Percentiles rank a stretch among this genome's conserved stretches.
Conservation (phyloP, 2,888 invertebrate genomes). For the Mesoligia furuncula region DNA sequence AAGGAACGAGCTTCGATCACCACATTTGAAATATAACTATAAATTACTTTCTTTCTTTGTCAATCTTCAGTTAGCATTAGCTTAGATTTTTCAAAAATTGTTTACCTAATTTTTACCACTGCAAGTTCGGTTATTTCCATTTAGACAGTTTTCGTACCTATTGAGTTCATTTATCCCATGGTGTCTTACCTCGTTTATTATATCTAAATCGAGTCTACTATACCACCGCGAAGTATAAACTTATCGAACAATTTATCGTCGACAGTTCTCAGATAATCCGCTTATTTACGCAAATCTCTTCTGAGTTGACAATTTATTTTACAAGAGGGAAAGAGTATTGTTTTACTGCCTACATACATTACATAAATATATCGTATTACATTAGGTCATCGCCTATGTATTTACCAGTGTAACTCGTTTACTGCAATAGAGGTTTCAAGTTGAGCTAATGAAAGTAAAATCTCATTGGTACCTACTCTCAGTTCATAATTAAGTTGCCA, state of each 20-base stretch:
- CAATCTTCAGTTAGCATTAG: background rate
- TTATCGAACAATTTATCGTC: background rate
- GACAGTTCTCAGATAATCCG: constrained; percentile 12
- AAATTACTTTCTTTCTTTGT: background rate
- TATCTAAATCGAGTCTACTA: background rate
- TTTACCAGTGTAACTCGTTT: constrained; percentile 47
- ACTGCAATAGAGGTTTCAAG: constrained; percentile 10
- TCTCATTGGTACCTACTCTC: constrained; percentile 12
- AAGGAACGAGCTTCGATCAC: background rate
- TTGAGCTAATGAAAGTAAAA: constrained; percentile 39
- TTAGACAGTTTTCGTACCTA: background rate
- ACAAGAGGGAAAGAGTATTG: constrained; percentile 33
- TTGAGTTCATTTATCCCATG: background rate
- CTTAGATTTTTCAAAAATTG: background rate
- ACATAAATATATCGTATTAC: constrained; percentile 36
- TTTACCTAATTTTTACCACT: background rate
- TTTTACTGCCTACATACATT: constrained; percentile 22
- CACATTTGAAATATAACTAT: no score
- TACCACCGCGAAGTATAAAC: background rate
- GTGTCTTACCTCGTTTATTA: background rate
- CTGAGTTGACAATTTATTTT: constrained; percentile 32
- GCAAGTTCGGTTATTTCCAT: background rate
- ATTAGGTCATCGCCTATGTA: constrained; percentile 35
- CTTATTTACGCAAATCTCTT: constrained; percentile 32
- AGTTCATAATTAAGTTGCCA: background rate